Conservation (phyloP, 2,797 vertebrate genomes). For the Tragopan temminckii region DNA sequence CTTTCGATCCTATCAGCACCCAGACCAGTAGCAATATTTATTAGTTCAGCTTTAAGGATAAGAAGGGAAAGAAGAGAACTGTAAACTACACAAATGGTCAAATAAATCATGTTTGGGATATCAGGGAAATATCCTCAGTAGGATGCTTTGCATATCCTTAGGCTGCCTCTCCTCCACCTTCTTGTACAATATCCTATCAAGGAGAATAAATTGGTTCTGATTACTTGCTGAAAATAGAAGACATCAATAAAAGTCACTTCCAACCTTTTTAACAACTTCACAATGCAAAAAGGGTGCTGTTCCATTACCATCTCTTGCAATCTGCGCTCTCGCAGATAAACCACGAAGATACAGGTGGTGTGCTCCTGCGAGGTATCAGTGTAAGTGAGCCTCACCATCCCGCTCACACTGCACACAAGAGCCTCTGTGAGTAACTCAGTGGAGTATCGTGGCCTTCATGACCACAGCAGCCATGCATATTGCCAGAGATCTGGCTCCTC, state of each 20-base stretch:
- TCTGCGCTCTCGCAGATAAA: neutral
- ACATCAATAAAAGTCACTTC: conserved; percentile 29
- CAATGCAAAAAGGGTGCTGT: neutral
- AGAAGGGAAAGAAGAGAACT: neutral
- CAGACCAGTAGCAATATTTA: neutral
- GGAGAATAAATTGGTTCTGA: conserved; percentile 43
- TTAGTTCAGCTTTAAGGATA: neutral
- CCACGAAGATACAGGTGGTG: neutral
- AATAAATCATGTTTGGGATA: neutral
- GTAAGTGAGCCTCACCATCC: neutral
- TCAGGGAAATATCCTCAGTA: neutral
- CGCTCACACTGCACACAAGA: neutral
- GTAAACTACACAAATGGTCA: neutral
- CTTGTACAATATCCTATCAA: neutral
- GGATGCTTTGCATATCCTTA: neutral
- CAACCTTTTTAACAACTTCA: conserved; percentile 8
- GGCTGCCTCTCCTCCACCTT: neutral
- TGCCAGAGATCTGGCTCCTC: neutral
- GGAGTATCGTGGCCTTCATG: neutral
- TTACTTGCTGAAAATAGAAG: conserved; percentile 55
- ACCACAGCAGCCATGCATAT: neutral
- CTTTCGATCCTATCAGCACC: neutral
- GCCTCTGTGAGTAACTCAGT: neutral
- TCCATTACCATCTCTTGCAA: neutral
- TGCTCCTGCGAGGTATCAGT: neutral